Evolutionary conservation across 2,888 invertebrate species (phyloP).

Genomic region (Hemithea aestivaria): DNA sequence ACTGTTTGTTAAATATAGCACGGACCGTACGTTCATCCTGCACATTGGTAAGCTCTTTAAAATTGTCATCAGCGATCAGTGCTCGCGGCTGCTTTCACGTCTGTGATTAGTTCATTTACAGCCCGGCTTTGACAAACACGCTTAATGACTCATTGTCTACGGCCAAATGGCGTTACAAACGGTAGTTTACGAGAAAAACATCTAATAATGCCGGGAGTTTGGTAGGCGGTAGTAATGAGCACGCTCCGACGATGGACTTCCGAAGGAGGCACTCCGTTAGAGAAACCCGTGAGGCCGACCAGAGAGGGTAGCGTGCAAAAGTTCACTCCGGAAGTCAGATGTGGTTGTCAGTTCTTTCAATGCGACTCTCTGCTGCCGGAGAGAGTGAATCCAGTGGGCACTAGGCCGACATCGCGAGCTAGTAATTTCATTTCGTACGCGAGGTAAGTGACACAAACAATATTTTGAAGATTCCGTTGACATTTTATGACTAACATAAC

Average conservation of each 20-base stretch:
- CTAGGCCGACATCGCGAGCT: slow-evolving; percentile 82
- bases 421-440: slow-evolving; percentile 66
- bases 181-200: slow-evolving; percentile 38
- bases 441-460: slow-evolving; percentile 58
- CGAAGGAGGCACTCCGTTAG: slow-evolving; percentile 82
- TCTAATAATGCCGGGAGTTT: slow-evolving; percentile 50
- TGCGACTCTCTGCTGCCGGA: slow-evolving; percentile 89
- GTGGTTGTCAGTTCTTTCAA: slow-evolving; percentile 92
- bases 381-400: slow-evolving; percentile 83
- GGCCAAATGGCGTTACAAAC: slow-evolving; percentile 38
- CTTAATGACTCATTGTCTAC: slow-evolving; percentile 52
- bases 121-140: slow-evolving; percentile 56
- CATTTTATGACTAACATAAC: slow-evolving; percentile 57
- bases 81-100: slow-evolving; percentile 73
- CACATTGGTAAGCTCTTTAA: slow-evolving; percentile 73
- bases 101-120: slow-evolving; percentile 71
- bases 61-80: slow-evolving; percentile 75
- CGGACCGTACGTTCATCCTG: slow-evolving; percentile 64
- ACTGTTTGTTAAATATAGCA: slow-evolving; percentile 72
- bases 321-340: slow-evolving; percentile 88
- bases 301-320: slow-evolving; percentile 85
- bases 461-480: slow-evolving; percentile 43
- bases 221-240: slow-evolving; percentile 65
- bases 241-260: slow-evolving; percentile 82
- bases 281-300: slow-evolving; percentile 82